These are phyloP conservation scores for Cybosia mesomella DNA, from an alignment of 2,888 invertebrate genomes.

Conservation along the genomic window DNA sequence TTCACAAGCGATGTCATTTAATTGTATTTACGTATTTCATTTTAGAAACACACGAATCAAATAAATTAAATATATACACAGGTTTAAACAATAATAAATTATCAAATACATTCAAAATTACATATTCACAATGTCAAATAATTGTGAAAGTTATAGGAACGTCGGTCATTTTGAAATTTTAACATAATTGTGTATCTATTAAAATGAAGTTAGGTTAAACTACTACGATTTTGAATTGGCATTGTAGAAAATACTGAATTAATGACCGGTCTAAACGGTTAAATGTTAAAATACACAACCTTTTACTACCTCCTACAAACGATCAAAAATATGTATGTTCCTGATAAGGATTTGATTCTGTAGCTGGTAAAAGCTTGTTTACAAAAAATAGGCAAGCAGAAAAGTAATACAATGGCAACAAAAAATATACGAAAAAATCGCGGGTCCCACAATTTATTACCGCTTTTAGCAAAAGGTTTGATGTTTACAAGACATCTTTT, in stretches of 20 bases:
- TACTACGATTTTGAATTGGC: not conserved
- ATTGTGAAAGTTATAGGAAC: not conserved
- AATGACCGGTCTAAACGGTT: conserved; percentile 17
- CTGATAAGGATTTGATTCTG: conserved; percentile 49
- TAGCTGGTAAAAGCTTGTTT: conserved; percentile 54
- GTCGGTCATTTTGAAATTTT: not conserved
- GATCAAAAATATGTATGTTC: conserved; percentile 32
- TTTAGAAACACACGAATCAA: conserved; percentile 47
- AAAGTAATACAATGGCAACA: conserved; percentile 60
- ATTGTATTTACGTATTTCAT: conserved; percentile 53
- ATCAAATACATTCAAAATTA: conserved; percentile 14
- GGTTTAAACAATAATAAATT: conserved; percentile 42
- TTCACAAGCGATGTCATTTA: conserved; percentile 61
- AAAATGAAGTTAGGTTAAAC: not conserved
- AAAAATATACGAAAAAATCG: conserved; percentile 57
- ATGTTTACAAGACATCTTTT: conserved; percentile 83
- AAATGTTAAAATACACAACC: conserved; percentile 18
- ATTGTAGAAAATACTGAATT: not conserved
- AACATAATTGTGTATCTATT: not conserved
- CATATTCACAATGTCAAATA: not conserved
- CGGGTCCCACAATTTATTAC: conserved; percentile 74
- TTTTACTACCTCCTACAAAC: conserved; percentile 33
- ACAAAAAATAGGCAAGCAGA: conserved; percentile 61
- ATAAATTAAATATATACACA: conserved; percentile 54
- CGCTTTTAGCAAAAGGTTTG: conserved; percentile 84